A percentile compares a stretch with the other conserved stretches of the same genome.
Evolutionary conservation across 2,797 vertebrate species (phyloP).

Genomic region (Babyrousa celebensis): DNA sequence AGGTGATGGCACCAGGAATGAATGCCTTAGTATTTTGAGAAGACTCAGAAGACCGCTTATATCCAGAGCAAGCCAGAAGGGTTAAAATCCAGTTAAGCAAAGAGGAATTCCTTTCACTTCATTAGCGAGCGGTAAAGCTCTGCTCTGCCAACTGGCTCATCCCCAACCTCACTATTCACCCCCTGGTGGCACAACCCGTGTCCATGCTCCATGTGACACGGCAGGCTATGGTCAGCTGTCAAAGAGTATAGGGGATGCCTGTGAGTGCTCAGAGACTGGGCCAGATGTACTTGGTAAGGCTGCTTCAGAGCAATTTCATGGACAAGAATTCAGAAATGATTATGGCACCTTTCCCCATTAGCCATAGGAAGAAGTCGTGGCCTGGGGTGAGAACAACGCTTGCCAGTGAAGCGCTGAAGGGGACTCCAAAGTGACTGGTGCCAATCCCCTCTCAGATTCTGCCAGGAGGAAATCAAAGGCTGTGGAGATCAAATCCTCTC

Average conservation of each 20-base stretch:
- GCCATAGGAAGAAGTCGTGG: not conserved
- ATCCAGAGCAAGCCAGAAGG: not conserved
- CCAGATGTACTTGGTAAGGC: not conserved
- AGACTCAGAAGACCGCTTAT: not conserved
- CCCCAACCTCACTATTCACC: not conserved
- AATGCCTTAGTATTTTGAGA: not conserved
- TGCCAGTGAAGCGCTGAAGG: not conserved
- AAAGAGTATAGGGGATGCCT: not conserved
- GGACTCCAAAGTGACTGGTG: fast-evolving
- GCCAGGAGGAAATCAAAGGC: not conserved
- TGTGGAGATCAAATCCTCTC: not conserved
- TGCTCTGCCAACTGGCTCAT: not conserved
- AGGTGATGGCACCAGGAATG: not conserved
- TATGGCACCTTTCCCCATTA: not conserved
- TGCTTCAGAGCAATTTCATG: not conserved
- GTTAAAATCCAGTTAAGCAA: not conserved
- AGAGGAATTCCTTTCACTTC: not conserved
- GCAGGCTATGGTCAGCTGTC: not conserved
- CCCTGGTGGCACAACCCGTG: not conserved
- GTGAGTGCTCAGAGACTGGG: not conserved
- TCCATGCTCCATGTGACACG: not conserved
- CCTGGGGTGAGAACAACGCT: not conserved
- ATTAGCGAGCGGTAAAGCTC: not conserved
- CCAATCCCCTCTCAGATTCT: not conserved
- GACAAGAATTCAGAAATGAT: not conserved